A percentile compares a stretch with the other conserved stretches of the same genome.
Evolutionary conservation across 2,888 invertebrate genomes (phyloP).

Genomic region (Tetanocera ferruginea): DNA sequence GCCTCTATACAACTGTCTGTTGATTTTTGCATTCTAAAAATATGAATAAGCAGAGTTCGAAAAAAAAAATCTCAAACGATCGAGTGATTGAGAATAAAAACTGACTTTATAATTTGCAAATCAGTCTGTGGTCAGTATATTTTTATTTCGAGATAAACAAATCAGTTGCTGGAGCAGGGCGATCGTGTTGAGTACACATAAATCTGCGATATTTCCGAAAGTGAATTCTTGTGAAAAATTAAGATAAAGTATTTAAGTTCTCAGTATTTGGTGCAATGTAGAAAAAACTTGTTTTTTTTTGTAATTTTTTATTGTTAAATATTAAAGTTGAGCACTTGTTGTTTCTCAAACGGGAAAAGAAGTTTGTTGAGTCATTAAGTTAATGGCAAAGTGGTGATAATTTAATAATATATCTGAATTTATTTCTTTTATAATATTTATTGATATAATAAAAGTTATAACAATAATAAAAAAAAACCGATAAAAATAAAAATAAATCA

Average conservation of each 20-base stretch:
- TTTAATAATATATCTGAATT: no score
- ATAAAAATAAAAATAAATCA: no score
- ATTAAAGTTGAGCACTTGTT: no score
- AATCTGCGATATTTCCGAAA: neutral
- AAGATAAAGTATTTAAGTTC: neutral
- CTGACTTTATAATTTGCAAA: neutral
- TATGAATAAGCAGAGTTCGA: neutral
- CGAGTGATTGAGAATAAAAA: neutral
- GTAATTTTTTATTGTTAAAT: neutral
- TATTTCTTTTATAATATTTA: no score
- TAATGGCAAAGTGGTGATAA: no score
- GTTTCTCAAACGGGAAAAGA: no score
- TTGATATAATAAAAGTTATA: neutral
- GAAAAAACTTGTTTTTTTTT: neutral
- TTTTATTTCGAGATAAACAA: constrained; percentile 16
- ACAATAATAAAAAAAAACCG: neutral
- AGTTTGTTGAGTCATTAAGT: no score
- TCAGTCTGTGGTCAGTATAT: constrained; percentile 7
- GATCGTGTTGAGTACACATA: constrained; percentile 6
- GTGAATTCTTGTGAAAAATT: neutral
- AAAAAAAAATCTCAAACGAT: neutral
- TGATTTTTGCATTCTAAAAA: neutral
- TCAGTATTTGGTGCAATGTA: neutral
- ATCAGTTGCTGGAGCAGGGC: constrained; percentile 31
- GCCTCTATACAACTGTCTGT: neutral